Evolutionary conservation across 35 echinoderm and acorn worm species (phyloP).

Genomic region (Apostichopus japonicus): DNA sequence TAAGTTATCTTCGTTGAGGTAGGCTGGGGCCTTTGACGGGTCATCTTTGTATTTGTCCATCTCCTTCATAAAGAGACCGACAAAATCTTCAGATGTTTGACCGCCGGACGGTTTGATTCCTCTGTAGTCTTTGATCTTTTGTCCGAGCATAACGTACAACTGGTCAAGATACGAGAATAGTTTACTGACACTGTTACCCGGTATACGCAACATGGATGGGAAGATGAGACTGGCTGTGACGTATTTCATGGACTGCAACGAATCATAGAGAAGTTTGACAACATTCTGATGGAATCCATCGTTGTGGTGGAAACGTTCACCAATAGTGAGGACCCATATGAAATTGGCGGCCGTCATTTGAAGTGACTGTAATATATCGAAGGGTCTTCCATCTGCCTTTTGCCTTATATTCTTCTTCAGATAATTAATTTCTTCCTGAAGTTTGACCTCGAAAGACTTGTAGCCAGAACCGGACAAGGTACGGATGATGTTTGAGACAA

Average conservation of each 20-base stretch:
- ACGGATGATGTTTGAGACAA: background rate
- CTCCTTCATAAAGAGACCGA: constrained; percentile 41
- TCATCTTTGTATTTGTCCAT: constrained; percentile 35
- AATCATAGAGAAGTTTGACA: background rate
- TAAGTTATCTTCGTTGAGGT: constrained; percentile 39
- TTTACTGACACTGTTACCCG: constrained; percentile 36
- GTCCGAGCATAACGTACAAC: background rate
- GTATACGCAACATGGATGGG: constrained; percentile 12
- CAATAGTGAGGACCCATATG: constrained; percentile 1
- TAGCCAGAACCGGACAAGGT: constrained; percentile 27
- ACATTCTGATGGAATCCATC: background rate
- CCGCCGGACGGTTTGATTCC: background rate
- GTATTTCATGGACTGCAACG: constrained; percentile 32
- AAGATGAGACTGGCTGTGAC: constrained; percentile 37
- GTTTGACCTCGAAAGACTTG: constrained; percentile 15
- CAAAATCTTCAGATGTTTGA: background rate
- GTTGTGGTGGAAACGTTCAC: background rate
- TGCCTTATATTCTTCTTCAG: background rate
- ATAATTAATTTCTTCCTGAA: constrained; percentile 34
- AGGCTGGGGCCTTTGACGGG: background rate
- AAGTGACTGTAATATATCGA: constrained; percentile 5
- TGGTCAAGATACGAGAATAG: constrained; percentile 35
- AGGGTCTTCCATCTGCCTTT: background rate
- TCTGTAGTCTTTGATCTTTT: constrained; percentile 2
- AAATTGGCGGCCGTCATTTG: constrained; percentile 20